Base-by-base conservation (phyloP, 2,113 vertebrate genomes). In the Mesocricetus auratus region DNA sequence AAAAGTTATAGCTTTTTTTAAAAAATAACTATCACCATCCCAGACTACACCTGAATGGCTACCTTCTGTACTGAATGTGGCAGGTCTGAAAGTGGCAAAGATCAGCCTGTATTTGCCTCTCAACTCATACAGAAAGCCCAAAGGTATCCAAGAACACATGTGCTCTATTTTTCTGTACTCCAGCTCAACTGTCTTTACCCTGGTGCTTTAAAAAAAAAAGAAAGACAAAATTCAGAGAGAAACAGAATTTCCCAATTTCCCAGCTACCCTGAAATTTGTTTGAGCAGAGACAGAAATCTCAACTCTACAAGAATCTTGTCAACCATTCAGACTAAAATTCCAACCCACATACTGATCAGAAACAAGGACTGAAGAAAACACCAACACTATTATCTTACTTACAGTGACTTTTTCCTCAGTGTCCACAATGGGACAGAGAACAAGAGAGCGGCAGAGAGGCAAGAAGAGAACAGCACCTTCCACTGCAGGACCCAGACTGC, bases 341-440 rank as follows among this genome's bases (percentile, higher is more conserved):
- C 31, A 93, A n/a, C 16, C 33, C 68, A 85, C 2, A 5, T 21
- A 69, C 68, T 91, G 31, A 45, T 36, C 33, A 78, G 64, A 50
- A 60, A 94, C 93, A 53, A 39, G 90, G 58, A 79, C 17, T 6
- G 69, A 96, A 86, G 42, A 62, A 77, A 56, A 93, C 11, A 73
- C 8, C 22, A 60, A 60, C 71, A 50, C 68, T 71, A 42, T 83
- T 71, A 42, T 83, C 93, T 81, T 91, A 89, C 50, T 71, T 94
- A 29, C 68, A 85, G 45, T 56, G 93, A 81, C 82, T 90, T 92
- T 78, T 90, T 87, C 79, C 83, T 64, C 33, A 66, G 77, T 53
- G 87, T 39, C 68, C 56, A 77, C 13, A 78, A 31, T 58, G 45
- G 33, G 79, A 93, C 39, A 94, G 91, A 86, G 56, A 69, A 24